Evolutionary conservation across 2,888 invertebrate genomes (phyloP).

Genomic region (Caenorhabditis imperialis): DNA sequence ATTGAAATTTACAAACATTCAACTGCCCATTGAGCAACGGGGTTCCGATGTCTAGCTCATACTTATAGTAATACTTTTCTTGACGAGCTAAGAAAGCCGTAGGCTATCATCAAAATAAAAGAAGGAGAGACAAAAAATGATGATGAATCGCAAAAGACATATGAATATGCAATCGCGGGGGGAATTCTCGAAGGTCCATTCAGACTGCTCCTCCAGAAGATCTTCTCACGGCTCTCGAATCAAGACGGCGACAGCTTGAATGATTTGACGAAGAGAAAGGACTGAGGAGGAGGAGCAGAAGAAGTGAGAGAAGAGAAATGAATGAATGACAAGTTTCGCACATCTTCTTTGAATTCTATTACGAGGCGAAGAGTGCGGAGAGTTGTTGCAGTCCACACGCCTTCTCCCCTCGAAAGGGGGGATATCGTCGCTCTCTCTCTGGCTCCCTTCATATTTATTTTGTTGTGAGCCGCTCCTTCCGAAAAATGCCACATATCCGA

Average conservation of each 20-base stretch:
- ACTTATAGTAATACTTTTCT: too few relatives aligned
- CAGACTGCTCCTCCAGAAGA: too few relatives aligned
- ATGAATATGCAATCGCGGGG: too few relatives aligned
- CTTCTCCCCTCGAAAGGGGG: conserved; percentile 13
- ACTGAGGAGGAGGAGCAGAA: conserved; percentile 18
- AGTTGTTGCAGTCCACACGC: conserved; percentile 20
- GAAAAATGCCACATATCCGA: conserved; percentile 39
- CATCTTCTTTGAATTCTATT: conserved; percentile 58
- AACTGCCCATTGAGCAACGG: too few relatives aligned
- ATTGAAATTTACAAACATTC: too few relatives aligned
- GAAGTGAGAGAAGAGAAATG: conserved; percentile 24
- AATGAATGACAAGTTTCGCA: conserved; percentile 59
- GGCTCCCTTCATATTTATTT: conserved; percentile 37
- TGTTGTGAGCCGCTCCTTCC: conserved; percentile 20
- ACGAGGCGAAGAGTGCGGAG: conserved; percentile 30
- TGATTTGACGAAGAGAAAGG: conserved; percentile 48
- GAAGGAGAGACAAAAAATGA: too few relatives aligned
- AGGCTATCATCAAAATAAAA: too few relatives aligned
- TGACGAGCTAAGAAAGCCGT: too few relatives aligned
- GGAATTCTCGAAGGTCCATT: too few relatives aligned
- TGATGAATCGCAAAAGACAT: too few relatives aligned
- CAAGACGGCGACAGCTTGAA: conserved; percentile 30
- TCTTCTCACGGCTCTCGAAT: conserved; percentile 41
- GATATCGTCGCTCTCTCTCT: conserved; percentile 25
- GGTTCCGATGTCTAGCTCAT: too few relatives aligned